Evolutionary conservation across 2,888 invertebrate genomes (phyloP), one percentile per base, ranked within the genome.

Genomic region (Macaria notata): DNA sequence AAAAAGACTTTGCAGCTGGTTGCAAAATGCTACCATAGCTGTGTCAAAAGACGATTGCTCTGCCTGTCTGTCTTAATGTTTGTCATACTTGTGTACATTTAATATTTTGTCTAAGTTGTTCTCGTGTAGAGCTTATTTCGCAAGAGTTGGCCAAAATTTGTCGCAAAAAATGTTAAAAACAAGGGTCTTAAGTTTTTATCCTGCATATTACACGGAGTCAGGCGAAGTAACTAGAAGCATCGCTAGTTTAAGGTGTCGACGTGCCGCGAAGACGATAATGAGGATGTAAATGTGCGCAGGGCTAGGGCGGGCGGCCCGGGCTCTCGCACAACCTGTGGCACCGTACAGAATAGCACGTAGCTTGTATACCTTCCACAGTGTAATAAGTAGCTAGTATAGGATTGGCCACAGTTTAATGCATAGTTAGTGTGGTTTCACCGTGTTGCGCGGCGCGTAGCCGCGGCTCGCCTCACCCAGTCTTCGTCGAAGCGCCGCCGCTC

Each of bases 311-410:
- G 74, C 78, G 76, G 83, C 86, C 85, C 84, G 86, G 84, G 41
- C 41, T 4, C 41, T 85, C 86, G 81, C 81, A 83, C 86, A 86
- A 91, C 90, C 90, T 91, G 90, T 90, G 79, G 90, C 89, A 51
- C 56, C 47, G 50, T 48, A 42, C 44, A n/a, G 46, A 43, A 4
- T 8, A 19, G 19, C 19, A 19, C 19, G 19, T 19, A 19, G 19
- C 19, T 19, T 19, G 19, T 2, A 19, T 19, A 19, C 19, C 19
- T 19, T 19, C 19, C 41, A 41, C 41, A 41, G 41, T 8, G 4
- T 41, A 41, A 4, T 8, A 8, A 2, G 41, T 4, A 41, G 4
- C 4, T 41, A 41, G 41, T 41, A n/a, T n/a, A n/a, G 7, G 2
- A 19, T 19, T 19, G 19, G 19, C 19, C 4, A 41, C 41, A 41